Percentiles rank a stretch among this genome's conserved stretches.
phyloP scores from a whole-genome alignment of 2,113 vertebrate genomes.

The Eudyptes chrysolophus region DNA sequence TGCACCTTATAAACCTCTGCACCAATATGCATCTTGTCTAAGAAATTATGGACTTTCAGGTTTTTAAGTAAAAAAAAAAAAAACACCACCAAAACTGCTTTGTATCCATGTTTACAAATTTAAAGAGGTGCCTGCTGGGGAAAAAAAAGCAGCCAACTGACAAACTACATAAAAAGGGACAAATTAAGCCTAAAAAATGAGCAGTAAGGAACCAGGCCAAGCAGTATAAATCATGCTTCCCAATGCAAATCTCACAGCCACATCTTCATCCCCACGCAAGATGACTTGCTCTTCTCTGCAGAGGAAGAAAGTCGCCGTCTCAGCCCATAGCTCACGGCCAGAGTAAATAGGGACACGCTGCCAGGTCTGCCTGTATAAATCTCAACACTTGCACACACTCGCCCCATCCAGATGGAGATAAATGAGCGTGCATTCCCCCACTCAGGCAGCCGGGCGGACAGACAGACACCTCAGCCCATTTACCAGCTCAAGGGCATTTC shows the following conservation, averaged over 20 bases:
- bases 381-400: neutral
- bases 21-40: neutral
- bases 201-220: neutral
- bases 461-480: neutral
- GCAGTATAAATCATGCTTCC: neutral
- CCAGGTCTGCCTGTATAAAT: neutral
- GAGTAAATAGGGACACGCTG: neutral
- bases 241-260: neutral
- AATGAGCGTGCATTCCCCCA: neutral
- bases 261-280: neutral
- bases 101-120: neutral
- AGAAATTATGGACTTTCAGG: neutral
- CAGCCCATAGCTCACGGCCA: neutral
- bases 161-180: neutral
- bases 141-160: neutral
- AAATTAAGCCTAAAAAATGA: constrained; percentile 34
- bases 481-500: neutral
- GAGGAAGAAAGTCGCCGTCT: neutral
- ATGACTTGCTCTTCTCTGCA: neutral
- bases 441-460: neutral
- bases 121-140: neutral
- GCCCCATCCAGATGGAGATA: neutral
- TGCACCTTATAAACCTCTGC: neutral
- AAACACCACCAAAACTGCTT: neutral
- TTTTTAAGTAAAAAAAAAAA: neutral